Evolutionary conservation across 2,113 vertebrate species (phyloP).

Genomic region (Conger conger): DNA sequence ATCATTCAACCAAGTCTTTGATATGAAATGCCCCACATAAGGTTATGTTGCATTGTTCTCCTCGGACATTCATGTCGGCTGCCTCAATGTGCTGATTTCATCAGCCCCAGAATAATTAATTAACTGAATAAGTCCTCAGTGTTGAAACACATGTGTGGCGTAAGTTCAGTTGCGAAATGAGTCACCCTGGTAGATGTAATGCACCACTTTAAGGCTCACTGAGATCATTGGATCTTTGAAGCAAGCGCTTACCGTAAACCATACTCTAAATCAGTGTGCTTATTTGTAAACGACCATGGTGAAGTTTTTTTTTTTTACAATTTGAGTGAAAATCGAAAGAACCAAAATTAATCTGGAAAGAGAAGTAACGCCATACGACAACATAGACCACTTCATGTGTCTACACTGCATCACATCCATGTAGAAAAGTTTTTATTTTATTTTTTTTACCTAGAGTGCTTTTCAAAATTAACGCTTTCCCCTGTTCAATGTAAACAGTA

Average conservation of each 20-base stretch:
- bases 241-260: too few species aligned
- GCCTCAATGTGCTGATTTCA: not conserved
- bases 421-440: too few species aligned
- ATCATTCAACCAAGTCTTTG: not conserved
- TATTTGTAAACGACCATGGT: too few species aligned
- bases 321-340: not conserved
- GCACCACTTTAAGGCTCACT: not conserved
- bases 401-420: too few species aligned
- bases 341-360: not conserved
- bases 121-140: not conserved
- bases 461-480: too few species aligned
- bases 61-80: not conserved
- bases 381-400: not conserved
- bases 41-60: not conserved
- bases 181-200: not conserved
- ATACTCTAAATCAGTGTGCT: too few species aligned
- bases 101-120: not conserved
- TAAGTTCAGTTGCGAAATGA: not conserved
- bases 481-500: too few species aligned
- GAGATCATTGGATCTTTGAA: not conserved
- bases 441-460: too few species aligned
- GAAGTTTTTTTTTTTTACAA: not conserved
- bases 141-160: not conserved
- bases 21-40: not conserved
- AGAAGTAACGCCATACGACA: not conserved